A percentile compares a stretch with the other conserved stretches of the same genome.
phyloP scores from a whole-genome alignment of 35 echinoderm and acorn worm genomes.

The Heliocidaris tuberculata region DNA sequence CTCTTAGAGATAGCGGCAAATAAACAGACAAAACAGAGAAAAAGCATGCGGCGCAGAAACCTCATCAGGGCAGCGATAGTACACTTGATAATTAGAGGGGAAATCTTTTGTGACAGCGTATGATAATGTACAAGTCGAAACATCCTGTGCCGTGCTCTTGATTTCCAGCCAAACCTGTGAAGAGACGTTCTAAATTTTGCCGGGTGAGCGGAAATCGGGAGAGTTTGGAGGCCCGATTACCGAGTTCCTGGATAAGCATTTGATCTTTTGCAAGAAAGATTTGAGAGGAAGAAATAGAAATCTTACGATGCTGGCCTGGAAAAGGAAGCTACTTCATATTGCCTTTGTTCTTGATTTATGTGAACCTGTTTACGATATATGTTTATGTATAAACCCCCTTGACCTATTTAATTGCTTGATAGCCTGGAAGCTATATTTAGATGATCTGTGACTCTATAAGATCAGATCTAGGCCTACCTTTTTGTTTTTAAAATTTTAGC shows the following conservation, averaged over 20 bases:
- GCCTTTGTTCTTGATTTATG: background rate
- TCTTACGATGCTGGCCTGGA: background rate
- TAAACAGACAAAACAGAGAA: background rate
- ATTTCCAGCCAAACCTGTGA: constrained; percentile 36
- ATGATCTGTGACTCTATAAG: background rate
- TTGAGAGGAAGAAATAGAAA: background rate
- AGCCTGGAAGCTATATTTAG: background rate
- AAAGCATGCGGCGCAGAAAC: background rate
- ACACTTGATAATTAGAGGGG: constrained; percentile 36
- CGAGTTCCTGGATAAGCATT: constrained; percentile 30
- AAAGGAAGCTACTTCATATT: background rate
- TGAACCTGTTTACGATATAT: background rate
- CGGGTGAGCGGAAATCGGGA: constrained; percentile 22
- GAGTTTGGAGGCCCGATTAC: constrained; percentile 15
- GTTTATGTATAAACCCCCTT: background rate
- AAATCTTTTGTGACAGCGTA: constrained; percentile 47
- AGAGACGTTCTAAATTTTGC: constrained; percentile 31
- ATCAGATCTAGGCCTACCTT: background rate
- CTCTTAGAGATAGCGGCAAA: background rate
- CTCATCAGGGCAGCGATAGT: background rate
- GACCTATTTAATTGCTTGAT: background rate
- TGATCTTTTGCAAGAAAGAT: constrained; percentile 8
- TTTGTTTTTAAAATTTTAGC: background rate
- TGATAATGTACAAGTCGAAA: constrained; percentile 31
- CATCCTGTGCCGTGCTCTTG: constrained; percentile 30